Percentiles rank a stretch among this genome's conserved stretches.
phyloP scores from a whole-genome alignment of 2,113 vertebrate genomes.

The Burhinus bistriatus region DNA sequence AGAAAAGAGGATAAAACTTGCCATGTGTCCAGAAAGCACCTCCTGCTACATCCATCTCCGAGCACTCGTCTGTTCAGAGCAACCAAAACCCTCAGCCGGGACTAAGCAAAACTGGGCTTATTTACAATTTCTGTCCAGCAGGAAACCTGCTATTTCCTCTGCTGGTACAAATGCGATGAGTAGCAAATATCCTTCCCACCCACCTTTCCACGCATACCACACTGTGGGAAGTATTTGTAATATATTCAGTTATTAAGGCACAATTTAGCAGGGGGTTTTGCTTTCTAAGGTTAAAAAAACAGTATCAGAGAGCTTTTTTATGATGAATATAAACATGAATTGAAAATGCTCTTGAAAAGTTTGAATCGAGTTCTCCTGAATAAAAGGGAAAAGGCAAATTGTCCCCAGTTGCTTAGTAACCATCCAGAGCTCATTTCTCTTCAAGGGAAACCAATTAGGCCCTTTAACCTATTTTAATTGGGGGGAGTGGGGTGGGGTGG shows the following conservation, averaged over 20 bases:
- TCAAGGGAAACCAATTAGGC: constrained; percentile 30
- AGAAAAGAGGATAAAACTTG: not conserved
- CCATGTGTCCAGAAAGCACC: rapidly evolving
- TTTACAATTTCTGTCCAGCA: not conserved
- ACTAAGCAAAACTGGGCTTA: not conserved
- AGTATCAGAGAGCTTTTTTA: not conserved
- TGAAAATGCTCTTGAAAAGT: not conserved
- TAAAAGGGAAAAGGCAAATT: not conserved
- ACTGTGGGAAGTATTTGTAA: not conserved
- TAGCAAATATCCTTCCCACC: not conserved
- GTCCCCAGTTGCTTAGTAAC: constrained; percentile 32
- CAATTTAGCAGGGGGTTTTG: not conserved
- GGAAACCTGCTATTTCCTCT: not conserved
- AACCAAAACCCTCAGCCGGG: not conserved
- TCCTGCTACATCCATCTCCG: not conserved
- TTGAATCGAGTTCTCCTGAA: not conserved
- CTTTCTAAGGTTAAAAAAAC: not conserved
- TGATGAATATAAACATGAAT: not conserved
- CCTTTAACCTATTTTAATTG: not conserved
- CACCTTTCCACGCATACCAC: rapidly evolving
- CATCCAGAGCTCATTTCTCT: not conserved
- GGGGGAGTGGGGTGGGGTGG: rapidly evolving
- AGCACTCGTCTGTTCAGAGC: not conserved
- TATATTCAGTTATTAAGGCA: not conserved
- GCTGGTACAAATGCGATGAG: not conserved